Percentiles rank a stretch among this genome's conserved stretches.
phyloP scores from a whole-genome alignment of 2,888 invertebrate genomes.

The Idaea aversata region DNA sequence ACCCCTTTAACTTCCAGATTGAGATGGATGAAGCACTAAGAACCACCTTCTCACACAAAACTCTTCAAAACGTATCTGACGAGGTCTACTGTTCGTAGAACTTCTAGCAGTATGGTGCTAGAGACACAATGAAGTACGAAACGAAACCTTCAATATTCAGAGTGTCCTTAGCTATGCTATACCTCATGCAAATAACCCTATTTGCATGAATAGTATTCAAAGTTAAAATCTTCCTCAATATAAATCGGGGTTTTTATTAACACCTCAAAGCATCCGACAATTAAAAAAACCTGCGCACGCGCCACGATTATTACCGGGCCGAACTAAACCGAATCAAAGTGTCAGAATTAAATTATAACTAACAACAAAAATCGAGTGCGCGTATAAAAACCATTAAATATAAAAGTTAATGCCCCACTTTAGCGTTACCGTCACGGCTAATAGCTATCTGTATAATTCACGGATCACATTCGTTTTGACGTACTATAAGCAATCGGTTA shows the following conservation, averaged over 20 bases:
- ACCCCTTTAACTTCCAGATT: too few species aligned
- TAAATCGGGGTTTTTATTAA: background rate
- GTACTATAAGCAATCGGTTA: background rate
- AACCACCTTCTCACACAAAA: too few species aligned
- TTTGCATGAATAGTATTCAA: too few species aligned
- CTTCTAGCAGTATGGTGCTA: too few species aligned
- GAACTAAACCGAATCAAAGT: background rate
- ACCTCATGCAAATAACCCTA: too few species aligned
- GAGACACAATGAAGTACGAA: too few species aligned
- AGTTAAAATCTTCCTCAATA: background rate
- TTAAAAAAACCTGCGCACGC: background rate
- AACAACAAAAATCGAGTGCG: background rate
- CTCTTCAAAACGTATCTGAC: too few species aligned
- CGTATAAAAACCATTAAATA: background rate
- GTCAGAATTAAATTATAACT: background rate
- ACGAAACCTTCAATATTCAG: too few species aligned
- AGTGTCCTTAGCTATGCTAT: too few species aligned
- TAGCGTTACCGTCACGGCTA: background rate
- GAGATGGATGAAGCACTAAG: too few species aligned
- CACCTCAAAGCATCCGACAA: background rate
- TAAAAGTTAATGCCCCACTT: background rate
- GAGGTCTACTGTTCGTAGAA: too few species aligned
- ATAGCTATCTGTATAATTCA: background rate
- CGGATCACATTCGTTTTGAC: background rate
- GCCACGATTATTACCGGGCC: background rate